Base-by-base conservation (phyloP, 2,797 vertebrate genomes). In the Aplochiton taeniatus region DNA sequence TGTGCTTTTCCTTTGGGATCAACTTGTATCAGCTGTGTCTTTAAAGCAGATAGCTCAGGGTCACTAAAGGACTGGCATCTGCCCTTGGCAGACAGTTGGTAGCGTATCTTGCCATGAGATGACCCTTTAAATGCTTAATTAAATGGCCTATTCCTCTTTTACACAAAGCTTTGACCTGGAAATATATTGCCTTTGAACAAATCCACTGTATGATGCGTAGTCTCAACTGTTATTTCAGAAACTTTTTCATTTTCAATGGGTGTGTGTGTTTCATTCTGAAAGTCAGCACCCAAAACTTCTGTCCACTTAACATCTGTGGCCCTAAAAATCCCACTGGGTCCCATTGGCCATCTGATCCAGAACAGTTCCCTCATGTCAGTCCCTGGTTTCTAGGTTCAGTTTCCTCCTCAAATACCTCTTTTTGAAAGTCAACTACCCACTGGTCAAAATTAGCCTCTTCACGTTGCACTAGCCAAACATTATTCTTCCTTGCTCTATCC, bases 381-480 rank as follows among this genome's bases (percentile, higher is more conserved):
- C 19, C n/a, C 17, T 46, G 11, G 56, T 66, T 64, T 71, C 45
- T 14, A 76, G 65, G 54, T 16, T 72, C 53, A 73, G 60, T 58
- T 78, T 82, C 44, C 68, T 44, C 68, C 58, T 72, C 18, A 65
- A 58, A 60, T 10, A n/a, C 47, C 10, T 54, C 58, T 8, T 9
- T 2, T 51, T 76, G 54, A 68, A 55, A 63, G 48, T 31, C 60
- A 61, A 44, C 62, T 69, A 56, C 45, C 61, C 63, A 48, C 14
- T 18, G 60, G 69, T 82, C 68, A 82, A 82, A 79, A 79, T 4
- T 71, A 80, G 69, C 78, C 67, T 83, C 77, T 82, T 85, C 76
- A 54, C 73, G 45, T 83, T 79, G 59, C 73, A 76, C 56, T 42
- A 79, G 60, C 52, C 69, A 86, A 85, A 86, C 75, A 76, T 85